Percentiles rank a stretch among this genome's conserved stretches.
Evolutionary conservation across 2,888 invertebrate genomes (phyloP).

Genomic region (Iselma pallidipennis): DNA sequence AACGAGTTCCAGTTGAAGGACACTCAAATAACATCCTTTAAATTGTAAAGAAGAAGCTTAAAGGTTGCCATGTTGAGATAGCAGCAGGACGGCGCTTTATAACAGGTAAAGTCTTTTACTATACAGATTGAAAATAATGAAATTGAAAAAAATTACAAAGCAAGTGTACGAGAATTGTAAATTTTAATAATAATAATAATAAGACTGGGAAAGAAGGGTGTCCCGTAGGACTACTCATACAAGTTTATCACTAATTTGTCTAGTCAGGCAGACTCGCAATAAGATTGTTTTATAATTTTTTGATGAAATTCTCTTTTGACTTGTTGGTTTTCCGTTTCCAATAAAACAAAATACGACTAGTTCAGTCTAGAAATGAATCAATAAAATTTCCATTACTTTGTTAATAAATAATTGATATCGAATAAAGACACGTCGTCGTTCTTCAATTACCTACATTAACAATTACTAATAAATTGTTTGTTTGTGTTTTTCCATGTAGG

Average conservation of each 20-base stretch:
- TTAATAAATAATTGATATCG: not conserved
- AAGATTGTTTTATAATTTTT: too few species aligned
- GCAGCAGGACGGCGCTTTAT: conserved; percentile 44
- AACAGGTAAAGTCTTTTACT: conserved; percentile 33
- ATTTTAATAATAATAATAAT: not conserved
- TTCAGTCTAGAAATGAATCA: too few species aligned
- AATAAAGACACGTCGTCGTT: too few species aligned
- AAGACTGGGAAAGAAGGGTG: not conserved
- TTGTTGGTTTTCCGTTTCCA: too few species aligned
- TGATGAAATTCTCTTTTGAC: too few species aligned
- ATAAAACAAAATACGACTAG: too few species aligned
- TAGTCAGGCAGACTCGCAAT: too few species aligned
- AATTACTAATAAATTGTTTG: not conserved
- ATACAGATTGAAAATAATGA: not conserved
- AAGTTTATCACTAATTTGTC: too few species aligned
- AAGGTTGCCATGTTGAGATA: conserved; percentile 39
- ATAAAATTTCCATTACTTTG: not conserved
- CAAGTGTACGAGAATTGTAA: not conserved
- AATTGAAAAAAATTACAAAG: not conserved
- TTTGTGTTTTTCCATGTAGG: conserved; percentile 29
- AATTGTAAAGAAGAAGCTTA: conserved; percentile 36
- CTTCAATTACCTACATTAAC: too few species aligned
- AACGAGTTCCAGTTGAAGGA: conserved; percentile 13
- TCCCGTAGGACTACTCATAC: not conserved
- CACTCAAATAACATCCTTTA: conserved; percentile 21